Conservation (phyloP, 1,140 invertebrate genomes). For the Caenorhabditis remanei region DNA sequence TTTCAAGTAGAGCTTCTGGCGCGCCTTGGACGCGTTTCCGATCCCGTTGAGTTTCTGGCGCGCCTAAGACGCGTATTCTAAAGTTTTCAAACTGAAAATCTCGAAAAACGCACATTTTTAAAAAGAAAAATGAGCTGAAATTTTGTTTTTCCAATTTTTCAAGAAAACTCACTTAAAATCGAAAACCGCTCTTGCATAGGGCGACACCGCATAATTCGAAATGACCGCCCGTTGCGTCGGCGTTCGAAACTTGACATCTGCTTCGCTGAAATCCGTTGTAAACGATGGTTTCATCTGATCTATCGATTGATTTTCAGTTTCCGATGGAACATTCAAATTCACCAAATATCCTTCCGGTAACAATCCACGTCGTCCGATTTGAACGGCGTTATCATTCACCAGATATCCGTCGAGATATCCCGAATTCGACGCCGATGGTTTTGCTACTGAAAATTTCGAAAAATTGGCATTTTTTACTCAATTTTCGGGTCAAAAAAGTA, state of each 20-base stretch:
- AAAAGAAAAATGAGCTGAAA: no score
- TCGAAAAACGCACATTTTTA: no score
- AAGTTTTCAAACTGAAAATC: no score
- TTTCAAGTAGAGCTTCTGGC: no score
- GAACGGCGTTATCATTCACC: slow-evolving; percentile 36
- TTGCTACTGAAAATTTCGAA: not conserved
- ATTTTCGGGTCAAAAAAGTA: no score
- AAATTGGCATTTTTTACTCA: no score
- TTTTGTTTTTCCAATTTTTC: no score
- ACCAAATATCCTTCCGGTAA: not conserved
- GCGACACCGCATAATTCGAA: slow-evolving; percentile 20
- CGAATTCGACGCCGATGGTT: not conserved
- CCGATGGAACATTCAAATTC: not conserved
- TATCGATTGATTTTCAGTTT: no score
- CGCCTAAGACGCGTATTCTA: no score
- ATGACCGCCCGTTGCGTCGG: not conserved
- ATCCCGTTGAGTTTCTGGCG: no score
- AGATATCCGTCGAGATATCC: slow-evolving; percentile 37
- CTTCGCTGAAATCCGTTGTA: slow-evolving; percentile 22
- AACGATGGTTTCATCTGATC: slow-evolving; percentile 6
- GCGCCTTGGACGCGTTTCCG: no score
- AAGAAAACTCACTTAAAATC: slow-evolving; percentile 64
- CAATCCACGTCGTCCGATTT: slow-evolving; percentile 48
- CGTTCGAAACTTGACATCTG: slow-evolving; percentile 44
- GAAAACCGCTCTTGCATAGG: slow-evolving; percentile 66